Percentiles rank a stretch among this genome's conserved stretches.
These are phyloP conservation scores for Watsonalla binaria DNA, from an alignment of 2,888 invertebrate species.

Conservation along the genomic window DNA sequence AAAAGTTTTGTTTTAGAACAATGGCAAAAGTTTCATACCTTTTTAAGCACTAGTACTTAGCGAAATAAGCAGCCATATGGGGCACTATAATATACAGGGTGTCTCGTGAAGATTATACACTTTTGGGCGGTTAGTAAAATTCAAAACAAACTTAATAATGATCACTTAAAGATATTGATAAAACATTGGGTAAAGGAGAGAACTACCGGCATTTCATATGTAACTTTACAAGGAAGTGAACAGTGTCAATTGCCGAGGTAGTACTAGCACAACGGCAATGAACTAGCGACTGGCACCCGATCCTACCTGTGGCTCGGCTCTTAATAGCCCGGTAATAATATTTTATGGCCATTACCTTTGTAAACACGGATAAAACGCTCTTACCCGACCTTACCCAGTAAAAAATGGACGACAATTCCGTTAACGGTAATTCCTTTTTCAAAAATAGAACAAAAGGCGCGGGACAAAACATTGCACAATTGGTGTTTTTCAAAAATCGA, in stretches of 20 bases:
- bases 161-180: too few relatives aligned
- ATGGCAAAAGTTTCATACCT: too few relatives aligned
- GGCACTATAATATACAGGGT: too few relatives aligned
- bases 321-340: constrained; percentile 70
- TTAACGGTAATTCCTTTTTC: constrained; percentile 45
- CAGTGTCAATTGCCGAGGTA: constrained; percentile 62
- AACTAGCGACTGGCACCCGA: constrained; percentile 53
- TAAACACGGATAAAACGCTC: constrained; percentile 67
- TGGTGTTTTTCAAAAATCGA: constrained; percentile 39
- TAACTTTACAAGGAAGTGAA: constrained; percentile 55
- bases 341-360: constrained; percentile 73
- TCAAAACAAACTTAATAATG: too few relatives aligned
- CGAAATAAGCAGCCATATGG: too few relatives aligned
- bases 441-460: constrained; percentile 40
- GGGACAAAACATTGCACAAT: constrained; percentile 30
- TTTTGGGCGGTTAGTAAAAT: too few relatives aligned
- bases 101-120: too few relatives aligned
- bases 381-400: constrained; percentile 45
- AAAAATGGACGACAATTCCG: constrained; percentile 64
- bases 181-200: too few relatives aligned
- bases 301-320: constrained; percentile 68
- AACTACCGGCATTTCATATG: constrained; percentile 10
- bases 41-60: too few relatives aligned
- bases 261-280: constrained; percentile 51
- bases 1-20: too few relatives aligned